phyloP scores from a whole-genome alignment of 2,888 invertebrate species.

The Microchrysa polita region DNA sequence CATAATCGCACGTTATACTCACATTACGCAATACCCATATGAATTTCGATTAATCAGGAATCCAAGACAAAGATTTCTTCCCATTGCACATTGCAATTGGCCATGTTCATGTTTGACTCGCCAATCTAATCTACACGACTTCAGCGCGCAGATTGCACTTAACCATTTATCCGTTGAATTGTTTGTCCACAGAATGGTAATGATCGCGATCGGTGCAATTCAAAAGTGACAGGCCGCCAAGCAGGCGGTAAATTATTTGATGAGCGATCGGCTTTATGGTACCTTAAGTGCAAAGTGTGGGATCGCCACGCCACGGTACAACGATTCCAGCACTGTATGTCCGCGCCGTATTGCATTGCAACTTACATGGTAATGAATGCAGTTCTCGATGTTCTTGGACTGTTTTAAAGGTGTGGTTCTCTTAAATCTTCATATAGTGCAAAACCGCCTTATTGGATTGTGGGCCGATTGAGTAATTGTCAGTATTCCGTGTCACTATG shows the following conservation, averaged over 20 bases:
- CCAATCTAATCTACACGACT: not conserved
- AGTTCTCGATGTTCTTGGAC: not conserved
- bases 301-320: slow-evolving; percentile 21
- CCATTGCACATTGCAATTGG: no score
- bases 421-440: slow-evolving; percentile 15
- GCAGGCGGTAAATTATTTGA: slow-evolving; percentile 43
- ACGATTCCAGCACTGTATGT: not conserved
- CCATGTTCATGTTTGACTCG: not conserved
- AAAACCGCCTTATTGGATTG: slow-evolving; percentile 20
- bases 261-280: slow-evolving; percentile 31
- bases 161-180: slow-evolving; percentile 22
- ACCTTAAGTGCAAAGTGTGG: slow-evolving; percentile 32
- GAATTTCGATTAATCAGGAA: no score
- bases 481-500: not conserved
- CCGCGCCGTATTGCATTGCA: no score
- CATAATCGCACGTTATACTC: no score
- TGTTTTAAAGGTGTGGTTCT: slow-evolving; percentile 13
- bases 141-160: slow-evolving; percentile 12
- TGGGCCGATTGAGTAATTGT: slow-evolving; percentile 20
- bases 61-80: no score
- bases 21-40: no score
- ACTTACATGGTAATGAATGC: no score
- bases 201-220: slow-evolving; percentile 39
- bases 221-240: slow-evolving; percentile 38
- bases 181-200: slow-evolving; percentile 41